Percentiles rank a stretch among this genome's conserved stretches.
Conservation (phyloP, 1,140 invertebrate species). For the Neodiprion virginianus region DNA sequence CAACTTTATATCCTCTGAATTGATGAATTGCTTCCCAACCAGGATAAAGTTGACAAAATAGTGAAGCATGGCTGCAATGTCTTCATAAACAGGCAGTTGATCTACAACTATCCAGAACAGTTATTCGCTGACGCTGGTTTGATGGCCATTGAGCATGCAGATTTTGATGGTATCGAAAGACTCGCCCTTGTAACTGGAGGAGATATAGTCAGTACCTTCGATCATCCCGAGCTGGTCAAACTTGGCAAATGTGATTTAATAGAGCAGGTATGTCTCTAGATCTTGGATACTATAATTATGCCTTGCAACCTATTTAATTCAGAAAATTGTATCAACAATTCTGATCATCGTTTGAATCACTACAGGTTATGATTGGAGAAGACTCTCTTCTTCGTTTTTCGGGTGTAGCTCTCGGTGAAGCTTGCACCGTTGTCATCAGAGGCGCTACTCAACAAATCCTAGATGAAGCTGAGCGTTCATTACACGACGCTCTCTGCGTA, state of each 20-base stretch:
- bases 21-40: slow-evolving; percentile 22
- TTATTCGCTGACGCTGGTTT: slow-evolving; percentile 97
- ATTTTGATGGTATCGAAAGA: slow-evolving; percentile 99
- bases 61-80: slow-evolving; percentile 96
- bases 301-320: slow-evolving; percentile 10
- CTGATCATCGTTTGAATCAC: no score
- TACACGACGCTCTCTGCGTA: slow-evolving; percentile 99
- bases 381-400: slow-evolving; percentile 95
- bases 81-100: slow-evolving; percentile 98
- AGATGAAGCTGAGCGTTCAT: slow-evolving; percentile 96
- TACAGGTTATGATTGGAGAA: slow-evolving; percentile 94
- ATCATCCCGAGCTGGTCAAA: slow-evolving; percentile 89
- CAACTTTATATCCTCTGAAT: neutral
- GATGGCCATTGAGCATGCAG: slow-evolving; percentile 99
- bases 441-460: slow-evolving; percentile 99
- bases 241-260: slow-evolving; percentile 95
- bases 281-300: slow-evolving; percentile 12
- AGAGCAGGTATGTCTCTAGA: slow-evolving; percentile 75
- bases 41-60: slow-evolving; percentile 97
- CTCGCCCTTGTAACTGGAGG: slow-evolving; percentile 96
- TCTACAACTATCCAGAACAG: slow-evolving; percentile 99
- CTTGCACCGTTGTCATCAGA: slow-evolving; percentile 95
- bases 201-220: slow-evolving; percentile 99
- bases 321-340: slow-evolving; percentile 21
- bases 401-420: slow-evolving; percentile 93